Evolutionary conservation across 2,797 vertebrate genomes (phyloP), one percentile per base, ranked within the genome.

Genomic region (Acropternis orthonyx): DNA sequence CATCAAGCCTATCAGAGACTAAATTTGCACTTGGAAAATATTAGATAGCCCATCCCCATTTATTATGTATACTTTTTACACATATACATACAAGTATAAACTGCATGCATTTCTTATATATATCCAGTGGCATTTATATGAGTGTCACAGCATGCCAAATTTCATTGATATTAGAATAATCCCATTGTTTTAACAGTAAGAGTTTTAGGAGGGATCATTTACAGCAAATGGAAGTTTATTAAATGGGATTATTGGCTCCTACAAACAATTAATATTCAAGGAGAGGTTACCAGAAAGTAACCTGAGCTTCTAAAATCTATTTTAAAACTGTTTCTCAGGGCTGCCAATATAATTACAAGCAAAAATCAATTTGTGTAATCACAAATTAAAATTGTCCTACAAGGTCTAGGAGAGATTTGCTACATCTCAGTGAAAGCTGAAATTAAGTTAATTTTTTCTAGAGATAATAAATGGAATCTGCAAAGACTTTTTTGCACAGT

Each of bases 371-470:
- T 93, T 85, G 23, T 27, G 14, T 81, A 51, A 88, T 86, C 69
- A 55, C 51, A 58, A 92, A 90, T 81, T 68, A 86, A 88, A 93
- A 86, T 56, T 71, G 44, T 66, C 30, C 88, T 81, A 48, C 62
- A 51, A 78, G 32, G 43, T 68, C 80, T 86, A 61, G 82, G 48
- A 86, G 48, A 67, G 48, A 76, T 59, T 69, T 79, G 74, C 37
- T 71, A 28, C 44, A 56, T 77, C 67, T 87, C 28, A 27, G 41
- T 63, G 74, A 67, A 89, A 95, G 48, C 55, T 89, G 63, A 93
- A 93, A 90, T 94, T 67, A 85, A 72, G 34, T 87, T 89, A 19
- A 43, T 66, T 89, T 92, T 86, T 89, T 78, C 37, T 79, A 34
- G 37, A 59, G 66, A 44, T 85, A 46, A 81, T 78, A 89, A 92